phyloP scores from a whole-genome alignment of 2,797 vertebrate genomes.

The Tympanoctomys barrerae region DNA sequence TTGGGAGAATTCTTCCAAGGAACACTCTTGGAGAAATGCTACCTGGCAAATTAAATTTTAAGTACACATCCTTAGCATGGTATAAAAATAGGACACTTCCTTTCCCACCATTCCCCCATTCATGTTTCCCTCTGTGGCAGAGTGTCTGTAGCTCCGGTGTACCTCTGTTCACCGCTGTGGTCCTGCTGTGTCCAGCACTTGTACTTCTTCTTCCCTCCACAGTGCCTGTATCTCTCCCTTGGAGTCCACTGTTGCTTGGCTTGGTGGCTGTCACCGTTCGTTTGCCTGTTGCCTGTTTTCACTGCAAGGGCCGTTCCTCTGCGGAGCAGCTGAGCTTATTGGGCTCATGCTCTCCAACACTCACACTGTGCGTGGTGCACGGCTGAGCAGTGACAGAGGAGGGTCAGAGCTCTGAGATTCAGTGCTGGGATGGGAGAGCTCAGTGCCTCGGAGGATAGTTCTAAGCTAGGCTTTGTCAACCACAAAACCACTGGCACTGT shows the following conservation, averaged over 20 bases:
- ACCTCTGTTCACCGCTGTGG: not conserved
- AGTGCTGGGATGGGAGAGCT: not conserved
- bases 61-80: not conserved
- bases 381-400: not conserved
- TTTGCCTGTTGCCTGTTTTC: not conserved
- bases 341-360: not conserved
- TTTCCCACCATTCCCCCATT: not conserved
- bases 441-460: not conserved
- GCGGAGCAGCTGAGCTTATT: not conserved
- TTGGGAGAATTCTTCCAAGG: not conserved
- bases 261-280: not conserved
- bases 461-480: not conserved
- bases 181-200: not conserved
- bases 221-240: not conserved
- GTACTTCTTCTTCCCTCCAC: not conserved
- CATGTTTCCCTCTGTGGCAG: no score
- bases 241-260: not conserved
- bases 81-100: not conserved
- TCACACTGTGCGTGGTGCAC: not conserved
- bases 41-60: not conserved
- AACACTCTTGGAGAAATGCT: not conserved
- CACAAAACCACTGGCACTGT: not conserved
- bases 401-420: not conserved
- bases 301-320: not conserved
- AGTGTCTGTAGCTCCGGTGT: not conserved